Evolutionary conservation across 1,140 invertebrate species (phyloP).

Genomic region (Globodera rostochiensis): DNA sequence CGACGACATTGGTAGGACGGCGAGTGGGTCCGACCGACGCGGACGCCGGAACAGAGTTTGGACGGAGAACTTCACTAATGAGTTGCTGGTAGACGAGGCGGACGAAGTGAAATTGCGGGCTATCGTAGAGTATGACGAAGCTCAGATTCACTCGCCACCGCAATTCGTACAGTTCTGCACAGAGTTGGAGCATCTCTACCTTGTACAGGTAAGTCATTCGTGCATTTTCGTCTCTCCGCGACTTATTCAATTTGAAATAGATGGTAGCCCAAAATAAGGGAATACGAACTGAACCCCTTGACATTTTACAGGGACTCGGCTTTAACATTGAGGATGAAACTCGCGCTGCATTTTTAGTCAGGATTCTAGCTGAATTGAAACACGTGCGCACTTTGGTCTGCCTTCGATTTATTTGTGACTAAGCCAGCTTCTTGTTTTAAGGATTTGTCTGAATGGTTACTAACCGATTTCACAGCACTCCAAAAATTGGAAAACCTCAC

Average conservation of each 20-base stretch:
- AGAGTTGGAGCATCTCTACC: conserved; percentile 37
- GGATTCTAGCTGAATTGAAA: conserved; percentile 25
- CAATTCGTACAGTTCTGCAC: conserved; percentile 44
- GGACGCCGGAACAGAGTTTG: not conserved
- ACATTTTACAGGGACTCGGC: conserved; percentile 29
- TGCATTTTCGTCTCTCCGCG: not conserved
- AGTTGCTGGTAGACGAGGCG: conserved; percentile 12
- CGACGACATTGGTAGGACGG: not conserved
- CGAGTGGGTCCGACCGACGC: not conserved
- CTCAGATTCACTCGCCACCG: conserved; percentile 23
- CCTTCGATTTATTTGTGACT: conserved; percentile 21
- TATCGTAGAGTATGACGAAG: conserved; percentile 22
- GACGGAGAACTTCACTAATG: not conserved
- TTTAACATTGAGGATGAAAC: conserved; percentile 45
- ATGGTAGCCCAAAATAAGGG: too few relatives aligned
- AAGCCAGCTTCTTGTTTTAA: not conserved
- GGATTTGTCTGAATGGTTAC: conserved; percentile 37
- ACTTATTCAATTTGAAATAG: too few relatives aligned
- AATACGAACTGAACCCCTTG: too few relatives aligned
- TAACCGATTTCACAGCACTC: conserved; percentile 14
- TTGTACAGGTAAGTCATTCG: conserved; percentile 29
- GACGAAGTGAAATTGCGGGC: conserved; percentile 24
- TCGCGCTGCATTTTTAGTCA: conserved; percentile 20
- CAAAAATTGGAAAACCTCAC: conserved; percentile 34
- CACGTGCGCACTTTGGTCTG: conserved; percentile 35